These are phyloP conservation scores for Tetragnatha versicolor DNA, from an alignment of 1,140 invertebrate genomes.

Conservation along the genomic window DNA sequence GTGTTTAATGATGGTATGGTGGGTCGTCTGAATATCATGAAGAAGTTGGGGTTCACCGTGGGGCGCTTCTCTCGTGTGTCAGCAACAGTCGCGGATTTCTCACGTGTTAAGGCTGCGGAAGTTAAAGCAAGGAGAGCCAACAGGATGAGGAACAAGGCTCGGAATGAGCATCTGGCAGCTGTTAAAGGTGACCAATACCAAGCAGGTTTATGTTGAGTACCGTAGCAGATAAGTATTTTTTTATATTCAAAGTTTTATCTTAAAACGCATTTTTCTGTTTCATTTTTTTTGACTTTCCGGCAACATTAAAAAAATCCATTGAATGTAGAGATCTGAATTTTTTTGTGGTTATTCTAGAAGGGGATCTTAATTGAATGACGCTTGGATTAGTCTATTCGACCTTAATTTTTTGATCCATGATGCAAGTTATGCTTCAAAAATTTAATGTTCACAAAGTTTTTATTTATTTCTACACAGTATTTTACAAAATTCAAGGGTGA, in stretches of 20 bases:
- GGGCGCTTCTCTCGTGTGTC: neutral
- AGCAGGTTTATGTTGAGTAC: neutral
- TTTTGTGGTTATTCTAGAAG: neutral
- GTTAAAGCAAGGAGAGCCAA: neutral
- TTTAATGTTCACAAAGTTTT: too few relatives aligned
- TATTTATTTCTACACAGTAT: too few relatives aligned
- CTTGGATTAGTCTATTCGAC: too few relatives aligned
- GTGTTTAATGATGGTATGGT: neutral
- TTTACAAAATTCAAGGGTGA: too few relatives aligned
- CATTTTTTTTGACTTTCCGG: too few relatives aligned
- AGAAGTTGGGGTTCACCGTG: neutral
- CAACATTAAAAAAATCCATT: neutral
- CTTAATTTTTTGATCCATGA: too few relatives aligned
- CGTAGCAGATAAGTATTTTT: neutral
- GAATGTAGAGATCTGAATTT: neutral
- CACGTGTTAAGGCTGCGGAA: neutral
- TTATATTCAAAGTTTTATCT: too few relatives aligned
- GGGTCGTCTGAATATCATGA: neutral
- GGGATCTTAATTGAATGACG: too few relatives aligned
- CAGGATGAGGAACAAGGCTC: neutral
- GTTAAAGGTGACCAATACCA: neutral
- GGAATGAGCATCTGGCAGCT: neutral
- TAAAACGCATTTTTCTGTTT: neutral
- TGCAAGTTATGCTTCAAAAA: too few relatives aligned
- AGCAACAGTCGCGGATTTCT: neutral